phyloP scores from a whole-genome alignment of 1,140 invertebrate species.

The Drosophila subpulchrella region DNA sequence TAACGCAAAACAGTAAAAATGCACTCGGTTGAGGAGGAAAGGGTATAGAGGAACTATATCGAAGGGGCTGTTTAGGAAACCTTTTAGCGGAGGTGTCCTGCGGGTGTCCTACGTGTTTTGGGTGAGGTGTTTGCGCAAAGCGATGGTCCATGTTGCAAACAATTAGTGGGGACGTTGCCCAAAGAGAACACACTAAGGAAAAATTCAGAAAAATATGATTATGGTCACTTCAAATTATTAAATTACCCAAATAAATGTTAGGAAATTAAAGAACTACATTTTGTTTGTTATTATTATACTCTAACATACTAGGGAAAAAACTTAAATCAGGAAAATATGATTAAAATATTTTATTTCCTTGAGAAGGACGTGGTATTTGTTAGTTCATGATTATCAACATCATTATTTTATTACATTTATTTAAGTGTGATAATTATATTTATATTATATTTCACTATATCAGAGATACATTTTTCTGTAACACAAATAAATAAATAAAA shows the following conservation, averaged over 20 bases:
- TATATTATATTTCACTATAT: too few relatives aligned
- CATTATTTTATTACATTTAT: too few relatives aligned
- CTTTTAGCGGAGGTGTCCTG: constrained; percentile 65
- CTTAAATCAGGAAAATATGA: too few relatives aligned
- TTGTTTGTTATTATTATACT: too few relatives aligned
- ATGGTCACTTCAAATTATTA: neutral
- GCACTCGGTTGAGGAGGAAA: constrained; percentile 33
- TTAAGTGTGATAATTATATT: too few relatives aligned
- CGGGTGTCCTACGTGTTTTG: constrained; percentile 22
- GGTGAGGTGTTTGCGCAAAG: constrained; percentile 66
- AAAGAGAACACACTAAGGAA: constrained; percentile 11
- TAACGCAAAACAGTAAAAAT: constrained; percentile 76
- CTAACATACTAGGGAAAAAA: too few relatives aligned
- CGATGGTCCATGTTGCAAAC: constrained; percentile 62
- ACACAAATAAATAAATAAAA: neutral
- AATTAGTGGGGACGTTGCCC: constrained; percentile 66
- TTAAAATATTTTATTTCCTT: too few relatives aligned
- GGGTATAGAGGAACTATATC: neutral
- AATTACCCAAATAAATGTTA: too few relatives aligned
- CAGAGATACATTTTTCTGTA: too few relatives aligned
- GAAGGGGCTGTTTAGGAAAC: constrained; percentile 38
- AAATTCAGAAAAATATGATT: neutral
- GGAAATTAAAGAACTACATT: too few relatives aligned
- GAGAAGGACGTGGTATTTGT: too few relatives aligned
- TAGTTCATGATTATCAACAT: too few relatives aligned